Evolutionary conservation across 2,888 invertebrate genomes (phyloP), one percentile per base, ranked within the genome.

Genomic region (Nephrotoma flavescens): DNA sequence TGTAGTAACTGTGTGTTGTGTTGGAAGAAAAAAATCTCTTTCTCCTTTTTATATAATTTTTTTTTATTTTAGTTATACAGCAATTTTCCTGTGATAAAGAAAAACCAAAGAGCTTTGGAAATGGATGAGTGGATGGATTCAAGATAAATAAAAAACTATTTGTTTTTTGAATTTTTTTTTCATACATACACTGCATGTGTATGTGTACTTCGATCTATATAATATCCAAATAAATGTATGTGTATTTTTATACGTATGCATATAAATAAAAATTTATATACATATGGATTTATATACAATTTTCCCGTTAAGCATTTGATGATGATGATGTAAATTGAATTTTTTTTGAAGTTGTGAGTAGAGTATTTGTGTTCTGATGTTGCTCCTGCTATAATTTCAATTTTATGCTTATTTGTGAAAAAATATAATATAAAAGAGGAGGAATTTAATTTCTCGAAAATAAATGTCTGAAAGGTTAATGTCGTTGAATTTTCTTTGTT

Each of bases 71-170:
- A 71, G 31, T 71, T 71, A 71, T 71, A 71, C 71, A 71, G 71
- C 71, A 71, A 71, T 71, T 71, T 71, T 71, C 31, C 71, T 71
- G 19, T 19, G 71, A 71, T 71, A 71, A 71, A 71, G 71, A 71
- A 71, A 71, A 71, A 71, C 71, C 71, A 71, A 31, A 71, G 71
- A 71, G 71, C 31, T 71, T 31, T 71, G 71, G 42, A 84, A 84
- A 42, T 84, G 41, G 84, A 84, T 84, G 84, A 84, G 84, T 84
- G 84, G 84, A 84, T 84, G 84, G 84, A 84, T 84, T 84, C 84
- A 84, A 42, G 84, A 84, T 84, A 84, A 84, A 71, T 71, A 71
- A 31, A 71, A 71, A 71, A 71, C 71, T 71, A 71, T 71, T 71
- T 71, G 71, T 71, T 71, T 71, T 71, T 71, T 31, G 31, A 71